phyloP scores from a whole-genome alignment of 2,888 invertebrate genomes.

The Anaspis maculata region DNA sequence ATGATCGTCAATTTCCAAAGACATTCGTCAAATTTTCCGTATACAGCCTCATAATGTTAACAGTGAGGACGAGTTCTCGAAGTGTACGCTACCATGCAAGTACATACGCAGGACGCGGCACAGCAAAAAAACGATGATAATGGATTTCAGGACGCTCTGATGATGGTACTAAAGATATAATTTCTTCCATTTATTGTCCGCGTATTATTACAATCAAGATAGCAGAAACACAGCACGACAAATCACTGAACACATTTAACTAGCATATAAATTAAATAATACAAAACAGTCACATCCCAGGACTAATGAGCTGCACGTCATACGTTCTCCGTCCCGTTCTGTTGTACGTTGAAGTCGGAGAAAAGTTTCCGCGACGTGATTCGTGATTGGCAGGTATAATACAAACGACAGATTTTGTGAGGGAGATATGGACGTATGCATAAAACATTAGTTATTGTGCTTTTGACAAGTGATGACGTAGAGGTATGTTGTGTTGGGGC shows the following conservation, averaged over 20 bases:
- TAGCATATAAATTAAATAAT: constrained; percentile 31
- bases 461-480: constrained; percentile 37
- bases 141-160: too few species aligned
- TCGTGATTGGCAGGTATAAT: constrained; percentile 29
- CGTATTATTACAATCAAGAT: constrained; percentile 23
- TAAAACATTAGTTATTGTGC: constrained; percentile 36
- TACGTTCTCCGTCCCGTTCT: neutral
- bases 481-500: constrained; percentile 25
- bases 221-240: constrained; percentile 30
- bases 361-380: neutral
- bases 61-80: too few species aligned
- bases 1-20: too few species aligned
- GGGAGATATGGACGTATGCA: constrained; percentile 31
- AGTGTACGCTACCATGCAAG: too few species aligned
- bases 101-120: too few species aligned
- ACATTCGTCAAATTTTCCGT: constrained; percentile 9
- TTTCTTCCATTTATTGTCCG: constrained; percentile 15
- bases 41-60: too few species aligned
- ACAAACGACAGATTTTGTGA: constrained; percentile 31
- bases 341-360: neutral
- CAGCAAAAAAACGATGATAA: too few species aligned
- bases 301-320: neutral
- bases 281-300: constrained; percentile 19
- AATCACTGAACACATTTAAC: constrained; percentile 33
- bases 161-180: constrained; percentile 4